A percentile compares a stretch with the other conserved stretches of the same genome.
These are phyloP conservation scores for Forbesichthys agassizii DNA, from an alignment of 2,113 vertebrate genomes.

Conservation along the genomic window DNA sequence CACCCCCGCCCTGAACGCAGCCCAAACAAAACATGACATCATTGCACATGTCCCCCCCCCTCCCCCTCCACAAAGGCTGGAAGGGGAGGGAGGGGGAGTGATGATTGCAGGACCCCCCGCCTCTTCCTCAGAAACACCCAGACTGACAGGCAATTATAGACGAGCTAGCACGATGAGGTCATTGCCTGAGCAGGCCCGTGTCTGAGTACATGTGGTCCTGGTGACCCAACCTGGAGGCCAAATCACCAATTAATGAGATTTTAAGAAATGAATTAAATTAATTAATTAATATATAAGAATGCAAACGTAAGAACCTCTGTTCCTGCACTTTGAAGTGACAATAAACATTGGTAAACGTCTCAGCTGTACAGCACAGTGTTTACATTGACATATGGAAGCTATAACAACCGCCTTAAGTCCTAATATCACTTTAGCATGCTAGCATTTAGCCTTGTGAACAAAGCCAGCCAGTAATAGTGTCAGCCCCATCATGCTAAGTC, in stretches of 20 bases:
- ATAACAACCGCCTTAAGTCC: too few species aligned
- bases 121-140: conserved; percentile 48
- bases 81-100: conserved; percentile 22
- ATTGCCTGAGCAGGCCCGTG: conserved; percentile 34
- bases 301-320: too few species aligned
- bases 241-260: background rate
- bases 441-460: too few species aligned
- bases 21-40: conserved; percentile 70
- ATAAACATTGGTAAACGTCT: too few species aligned
- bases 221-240: background rate
- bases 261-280: background rate
- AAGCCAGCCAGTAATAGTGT: too few species aligned
- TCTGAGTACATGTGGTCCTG: background rate
- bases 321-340: too few species aligned
- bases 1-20: conserved; percentile 6
- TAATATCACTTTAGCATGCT: too few species aligned
- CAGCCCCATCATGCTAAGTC: background rate
- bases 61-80: conserved; percentile 62
- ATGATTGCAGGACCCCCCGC: background rate
- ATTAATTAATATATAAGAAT: background rate
- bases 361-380: too few species aligned
- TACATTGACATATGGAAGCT: too few species aligned
- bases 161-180: conserved; percentile 63
- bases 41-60: conserved; percentile 68
- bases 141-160: conserved; percentile 45